phyloP scores from a whole-genome alignment of 2,113 vertebrate genomes.

The Laterallus jamaicensis region DNA sequence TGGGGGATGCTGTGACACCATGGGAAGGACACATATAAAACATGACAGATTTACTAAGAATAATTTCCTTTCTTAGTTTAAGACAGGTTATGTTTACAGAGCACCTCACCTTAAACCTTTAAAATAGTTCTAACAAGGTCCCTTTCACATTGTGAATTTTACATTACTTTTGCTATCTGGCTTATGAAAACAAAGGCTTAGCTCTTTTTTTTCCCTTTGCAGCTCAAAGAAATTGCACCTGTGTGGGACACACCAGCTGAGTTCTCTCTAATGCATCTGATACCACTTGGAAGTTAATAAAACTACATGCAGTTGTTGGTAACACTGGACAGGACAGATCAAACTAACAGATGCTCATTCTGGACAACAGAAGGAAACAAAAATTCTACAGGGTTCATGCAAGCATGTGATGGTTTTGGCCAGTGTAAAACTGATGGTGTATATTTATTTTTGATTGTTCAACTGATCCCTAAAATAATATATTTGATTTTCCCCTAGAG shows the following conservation, averaged over 20 bases:
- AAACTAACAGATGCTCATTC: background rate
- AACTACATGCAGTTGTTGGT: background rate
- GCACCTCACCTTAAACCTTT: background rate
- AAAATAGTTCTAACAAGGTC: background rate
- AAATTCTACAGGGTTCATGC: background rate
- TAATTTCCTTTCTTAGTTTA: background rate
- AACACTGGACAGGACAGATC: background rate
- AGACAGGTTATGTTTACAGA: background rate
- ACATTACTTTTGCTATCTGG: background rate
- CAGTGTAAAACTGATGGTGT: background rate
- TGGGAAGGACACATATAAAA: background rate
- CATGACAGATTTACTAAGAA: background rate
- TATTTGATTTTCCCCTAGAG: background rate
- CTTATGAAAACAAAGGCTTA: background rate
- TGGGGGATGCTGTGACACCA: background rate
- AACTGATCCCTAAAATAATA: background rate
- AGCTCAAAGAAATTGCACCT: background rate
- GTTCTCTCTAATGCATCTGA: background rate
- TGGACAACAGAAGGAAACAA: background rate
- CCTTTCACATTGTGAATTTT: background rate
- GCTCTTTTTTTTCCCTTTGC: background rate
- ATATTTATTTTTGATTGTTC: background rate
- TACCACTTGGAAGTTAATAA: conserved; percentile 19
- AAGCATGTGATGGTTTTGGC: background rate
- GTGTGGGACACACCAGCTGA: background rate